Base-by-base conservation (phyloP, 2,888 invertebrate species). In the Stenodema calcarata region DNA sequence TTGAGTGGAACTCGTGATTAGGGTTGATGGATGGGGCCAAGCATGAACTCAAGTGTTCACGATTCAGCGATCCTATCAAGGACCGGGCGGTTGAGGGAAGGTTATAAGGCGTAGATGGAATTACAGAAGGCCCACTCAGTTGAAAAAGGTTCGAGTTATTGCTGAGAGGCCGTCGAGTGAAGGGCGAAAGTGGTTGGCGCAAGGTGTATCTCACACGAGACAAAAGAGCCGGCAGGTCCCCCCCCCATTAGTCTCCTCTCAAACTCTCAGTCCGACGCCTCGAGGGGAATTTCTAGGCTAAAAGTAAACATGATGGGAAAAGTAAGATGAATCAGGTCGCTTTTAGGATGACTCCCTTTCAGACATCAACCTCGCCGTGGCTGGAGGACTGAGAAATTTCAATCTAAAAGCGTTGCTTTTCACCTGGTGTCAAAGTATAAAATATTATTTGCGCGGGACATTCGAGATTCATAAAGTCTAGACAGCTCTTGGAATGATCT, bases 191-290 rank as follows among this genome's bases (percentile, higher is more conserved):
- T 73, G 73, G 41, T 73, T 16, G 73, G 73, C 35, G 35, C 41
- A 73, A 73, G 73, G 73, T 73, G 73, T 73, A 18, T 73, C 35
- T 73, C 73, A 73, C 41, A 35, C 73, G 73, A 73, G 73, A 73
- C 73, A 73, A 73, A 73, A 73, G 41, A 18, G 73, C 73, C 28
- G 30, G 73, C 30, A 41, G 41, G 35, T 35, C 73, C 70, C 70
- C n/a, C n/a, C n/a, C n/a, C 18, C 54, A 62, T 62, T 62, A 62
- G 62, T 23, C 18, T 62, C 62, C 62, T 18, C 62, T 62, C 62
- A 62, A 62, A 62, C 62, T 9, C 27, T 62, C 23, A 23, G 62
- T 23, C 62, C 27, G 23, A 12, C 62, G 23, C 62, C 62, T 62
- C 62, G 11, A 1, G 62, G 62, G 62, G 62, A 23, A 23, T 4